Evolutionary conservation across 2,797 vertebrate genomes (phyloP), one percentile per base, ranked within the genome.

Genomic region (Microchirus variegatus): DNA sequence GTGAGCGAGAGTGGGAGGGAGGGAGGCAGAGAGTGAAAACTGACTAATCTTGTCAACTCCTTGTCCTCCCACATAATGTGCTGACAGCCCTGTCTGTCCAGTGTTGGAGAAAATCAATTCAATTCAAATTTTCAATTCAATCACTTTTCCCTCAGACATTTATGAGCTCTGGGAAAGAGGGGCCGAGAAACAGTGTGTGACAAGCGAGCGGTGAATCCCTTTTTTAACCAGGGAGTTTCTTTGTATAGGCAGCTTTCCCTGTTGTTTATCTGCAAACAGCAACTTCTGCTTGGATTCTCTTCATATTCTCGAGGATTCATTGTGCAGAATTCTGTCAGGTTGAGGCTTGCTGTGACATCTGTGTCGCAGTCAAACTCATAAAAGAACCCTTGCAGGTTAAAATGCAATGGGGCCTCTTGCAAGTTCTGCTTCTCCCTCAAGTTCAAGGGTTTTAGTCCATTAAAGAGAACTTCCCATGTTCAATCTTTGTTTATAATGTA

Each of bases 51-150:
- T 75, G 73, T 89, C 84, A 87, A 78, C 73, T 80, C 1, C 62
- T 75, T 83, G 80, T 83, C 86, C 81, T 84, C 86, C 85, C 75
- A 88, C 82, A 82, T 84, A 85, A 86, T 81, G 77, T 77, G 64
- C 67, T 85, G 83, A 87, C 84, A 83, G 78, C n/a, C 70, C 83
- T 76, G 80, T 70, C 65, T 73, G 75, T 83, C 81, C 74, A 37
- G 66, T 50, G 12, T 42, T 41, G 63, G 63, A 57, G 55, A 41
- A 48, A 45, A 53, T 53, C 38, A 41, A 53, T 53, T 38, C 36
- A 53, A 15, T 18, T 13, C 37, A 56, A 55, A 10, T 57, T 62
- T 73, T 64, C 54, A 76, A 54, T 70, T 69, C 68, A 54, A 52
- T 62, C 48, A 38, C 17, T 71, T 50, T 50, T 54, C 53, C 17